Evolutionary conservation across 2,888 invertebrate genomes (phyloP).

Genomic region (Ditula angustiorana): DNA sequence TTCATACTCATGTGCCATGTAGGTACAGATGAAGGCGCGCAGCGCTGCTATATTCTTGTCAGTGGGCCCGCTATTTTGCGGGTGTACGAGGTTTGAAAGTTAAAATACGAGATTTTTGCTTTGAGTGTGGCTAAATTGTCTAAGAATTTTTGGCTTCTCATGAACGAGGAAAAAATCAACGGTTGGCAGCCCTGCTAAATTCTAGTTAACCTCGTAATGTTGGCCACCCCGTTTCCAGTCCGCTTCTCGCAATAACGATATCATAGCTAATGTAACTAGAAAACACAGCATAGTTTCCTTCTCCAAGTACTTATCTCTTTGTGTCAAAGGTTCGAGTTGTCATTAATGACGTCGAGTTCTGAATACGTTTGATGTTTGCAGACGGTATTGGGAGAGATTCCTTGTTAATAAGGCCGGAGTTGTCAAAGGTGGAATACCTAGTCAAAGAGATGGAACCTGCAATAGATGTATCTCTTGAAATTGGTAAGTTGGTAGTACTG

Average conservation of each 20-base stretch:
- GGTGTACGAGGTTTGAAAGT: too few relatives aligned
- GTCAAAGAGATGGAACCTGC: neutral
- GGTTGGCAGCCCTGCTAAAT: too few relatives aligned
- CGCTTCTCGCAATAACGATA: slow-evolving; percentile 17
- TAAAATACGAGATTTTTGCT: too few relatives aligned
- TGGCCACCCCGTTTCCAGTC: slow-evolving; percentile 9
- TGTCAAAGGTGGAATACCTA: too few relatives aligned
- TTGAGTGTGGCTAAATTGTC: too few relatives aligned
- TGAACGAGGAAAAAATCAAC: too few relatives aligned
- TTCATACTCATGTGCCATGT: too few relatives aligned
- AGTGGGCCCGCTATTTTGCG: too few relatives aligned
- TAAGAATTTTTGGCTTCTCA: too few relatives aligned
- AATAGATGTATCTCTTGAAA: neutral
- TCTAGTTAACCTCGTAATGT: neutral
- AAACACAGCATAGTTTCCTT: neutral
- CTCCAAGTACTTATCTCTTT: slow-evolving; percentile 1
- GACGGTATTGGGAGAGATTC: neutral
- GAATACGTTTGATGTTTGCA: slow-evolving; percentile 15
- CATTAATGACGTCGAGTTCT: slow-evolving; percentile 11
- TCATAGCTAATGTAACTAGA: slow-evolving; percentile 13
- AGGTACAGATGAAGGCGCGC: too few relatives aligned
- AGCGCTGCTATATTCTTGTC: too few relatives aligned
- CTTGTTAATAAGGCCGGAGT: neutral
- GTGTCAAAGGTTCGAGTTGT: slow-evolving; percentile 13
- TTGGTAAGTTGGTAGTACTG: neutral